Evolutionary conservation across 1,140 invertebrate genomes (phyloP), one percentile per base, ranked within the genome.

Genomic region (Drosophila santomea): DNA sequence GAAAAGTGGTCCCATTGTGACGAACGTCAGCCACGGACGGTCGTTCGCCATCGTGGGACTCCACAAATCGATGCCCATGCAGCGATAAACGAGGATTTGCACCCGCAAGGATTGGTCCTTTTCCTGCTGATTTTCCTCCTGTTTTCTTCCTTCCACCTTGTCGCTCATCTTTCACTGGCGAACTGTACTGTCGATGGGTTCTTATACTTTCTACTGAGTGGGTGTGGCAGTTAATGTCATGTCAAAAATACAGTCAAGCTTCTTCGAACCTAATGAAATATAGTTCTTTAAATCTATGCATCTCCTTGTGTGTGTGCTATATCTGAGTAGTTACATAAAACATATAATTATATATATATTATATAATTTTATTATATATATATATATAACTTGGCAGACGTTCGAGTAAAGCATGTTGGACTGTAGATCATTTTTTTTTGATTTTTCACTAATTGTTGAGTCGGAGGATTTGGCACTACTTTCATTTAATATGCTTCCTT

Each of bases 51-150:
- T 35, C 2, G 25, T 64, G 8, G 45, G 36, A 1, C 72, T 44
- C 73, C 72, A 74, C 15, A 88, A 44, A 58, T 88, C 80, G 14
- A 84, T 80, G 20, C 84, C 84, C 52, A 88, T 80, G 11, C 69
- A 55, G 0, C 77, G 73, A 11, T 80, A 89, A 0, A 83, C 77
- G 1, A 89, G 41, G 4, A 74, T 62, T 25, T 88, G 84, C 3
- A 84, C 47, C 2, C 80, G 68, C 28, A 88, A 45, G 25, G 82
- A 89, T 14, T 61, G 39, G 0, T 38, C 41, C 63, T 52, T 11
- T 35, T 28, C n/a, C 15, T 28, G 2, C 7, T 11, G n/a, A 0
- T 35, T 15, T 32, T 36, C n/a, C 15, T 28, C 5, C 7, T 15
- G n/a, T 1, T 35, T 15, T 32, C 28, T 36, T 15, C 8, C 61